Percentiles rank a stretch among this genome's conserved stretches.
Evolutionary conservation across 1,140 invertebrate genomes (phyloP).

Genomic region (Drosophila orosa): DNA sequence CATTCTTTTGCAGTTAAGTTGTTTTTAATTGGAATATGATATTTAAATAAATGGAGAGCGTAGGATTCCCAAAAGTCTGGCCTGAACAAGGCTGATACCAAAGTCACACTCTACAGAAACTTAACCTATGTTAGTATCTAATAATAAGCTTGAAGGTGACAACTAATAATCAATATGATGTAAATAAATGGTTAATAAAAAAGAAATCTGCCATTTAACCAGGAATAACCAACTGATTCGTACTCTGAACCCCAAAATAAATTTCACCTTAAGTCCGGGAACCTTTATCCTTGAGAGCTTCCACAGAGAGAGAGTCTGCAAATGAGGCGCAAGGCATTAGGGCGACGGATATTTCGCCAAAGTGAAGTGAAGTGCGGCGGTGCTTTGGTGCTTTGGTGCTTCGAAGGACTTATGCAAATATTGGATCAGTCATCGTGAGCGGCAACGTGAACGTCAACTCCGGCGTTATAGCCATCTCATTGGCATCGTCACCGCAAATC

Average conservation of each 20-base stretch:
- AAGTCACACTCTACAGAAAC: neutral
- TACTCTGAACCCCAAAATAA: slow-evolving; percentile 1
- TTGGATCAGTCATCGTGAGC: slow-evolving; percentile 60
- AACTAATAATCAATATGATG: neutral
- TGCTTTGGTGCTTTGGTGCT: slow-evolving; percentile 58
- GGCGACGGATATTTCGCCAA: slow-evolving; percentile 57
- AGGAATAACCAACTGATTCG: neutral
- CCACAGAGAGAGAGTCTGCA: slow-evolving; percentile 7
- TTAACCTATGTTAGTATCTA: too few relatives aligned
- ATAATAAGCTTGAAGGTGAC: neutral
- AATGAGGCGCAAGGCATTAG: slow-evolving; percentile 48
- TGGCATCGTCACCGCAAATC: slow-evolving; percentile 68
- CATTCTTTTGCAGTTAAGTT: neutral
- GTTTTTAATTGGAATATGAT: neutral
- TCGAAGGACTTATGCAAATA: slow-evolving; percentile 79
- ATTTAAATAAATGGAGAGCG: neutral
- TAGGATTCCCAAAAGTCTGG: neutral
- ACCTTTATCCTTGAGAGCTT: neutral
- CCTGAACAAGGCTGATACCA: neutral
- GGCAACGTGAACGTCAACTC: slow-evolving; percentile 34
- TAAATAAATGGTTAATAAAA: too few relatives aligned
- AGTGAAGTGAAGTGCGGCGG: slow-evolving; percentile 41
- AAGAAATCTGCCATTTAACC: neutral
- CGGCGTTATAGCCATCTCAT: slow-evolving; percentile 48
- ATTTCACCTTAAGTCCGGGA: neutral